These are phyloP conservation scores for Dissostichus mawsoni DNA, from an alignment of 2,113 vertebrate genomes.

Conservation along the genomic window DNA sequence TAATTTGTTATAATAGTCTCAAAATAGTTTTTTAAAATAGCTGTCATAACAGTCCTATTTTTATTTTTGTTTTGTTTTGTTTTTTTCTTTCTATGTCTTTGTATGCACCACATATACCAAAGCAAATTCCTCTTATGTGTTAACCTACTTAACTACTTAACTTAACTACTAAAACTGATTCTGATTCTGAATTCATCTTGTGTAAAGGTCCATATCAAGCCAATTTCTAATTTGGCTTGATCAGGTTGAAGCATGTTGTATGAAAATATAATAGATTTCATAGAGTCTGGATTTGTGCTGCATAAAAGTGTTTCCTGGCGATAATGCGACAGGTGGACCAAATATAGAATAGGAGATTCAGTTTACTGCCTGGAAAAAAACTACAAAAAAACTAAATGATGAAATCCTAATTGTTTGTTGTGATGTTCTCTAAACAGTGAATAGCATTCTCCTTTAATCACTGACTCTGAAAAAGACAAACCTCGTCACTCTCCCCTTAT, in stretches of 20 bases:
- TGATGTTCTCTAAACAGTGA: neutral
- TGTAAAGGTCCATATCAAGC: slow-evolving; percentile 18
- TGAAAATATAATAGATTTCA: neutral
- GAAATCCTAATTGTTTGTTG: slow-evolving; percentile 25
- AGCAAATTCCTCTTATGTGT: no score
- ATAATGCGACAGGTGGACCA: neutral
- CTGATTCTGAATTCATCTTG: slow-evolving; percentile 32
- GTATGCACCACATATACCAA: no score
- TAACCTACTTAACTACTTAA: no score
- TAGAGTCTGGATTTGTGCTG: neutral
- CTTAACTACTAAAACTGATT: no score
- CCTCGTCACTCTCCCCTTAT: slow-evolving; percentile 13
- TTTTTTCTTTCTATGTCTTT: no score
- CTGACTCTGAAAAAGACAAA: neutral
- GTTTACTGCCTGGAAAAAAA: neutral
- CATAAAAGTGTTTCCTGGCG: neutral
- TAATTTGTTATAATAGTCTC: no score
- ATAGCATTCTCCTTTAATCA: slow-evolving; percentile 25
- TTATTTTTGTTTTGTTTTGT: no score
- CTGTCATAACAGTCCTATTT: no score
- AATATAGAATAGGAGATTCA: neutral
- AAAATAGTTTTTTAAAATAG: no score
- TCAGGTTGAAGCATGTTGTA: neutral
- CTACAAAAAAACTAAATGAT: slow-evolving; percentile 4
- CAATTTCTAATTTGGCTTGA: slow-evolving; percentile 14